Evolutionary conservation across 2,797 vertebrate genomes (phyloP).

Genomic region (Chelon labrosus): DNA sequence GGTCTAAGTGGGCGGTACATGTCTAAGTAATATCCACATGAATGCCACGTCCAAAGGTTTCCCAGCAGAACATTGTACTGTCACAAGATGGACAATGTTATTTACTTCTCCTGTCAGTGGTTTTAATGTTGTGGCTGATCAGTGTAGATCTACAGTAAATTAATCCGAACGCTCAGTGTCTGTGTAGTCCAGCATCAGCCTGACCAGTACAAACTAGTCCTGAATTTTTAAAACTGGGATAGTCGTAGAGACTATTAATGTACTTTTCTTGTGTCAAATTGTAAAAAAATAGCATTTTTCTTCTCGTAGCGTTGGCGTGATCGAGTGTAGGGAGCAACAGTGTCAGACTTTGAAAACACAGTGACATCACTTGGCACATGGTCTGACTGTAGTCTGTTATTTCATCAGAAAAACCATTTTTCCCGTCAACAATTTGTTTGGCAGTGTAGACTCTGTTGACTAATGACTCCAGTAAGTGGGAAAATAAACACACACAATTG

Average conservation of each 20-base stretch:
- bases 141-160: not conserved
- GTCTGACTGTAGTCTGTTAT: not conserved
- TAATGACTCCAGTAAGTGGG: slow-evolving; percentile 10
- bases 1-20: too few relatives aligned
- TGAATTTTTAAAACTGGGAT: not conserved
- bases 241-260: not conserved
- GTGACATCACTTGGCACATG: slow-evolving; percentile 6
- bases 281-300: too few relatives aligned
- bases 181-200: not conserved
- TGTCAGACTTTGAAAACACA: not conserved
- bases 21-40: too few relatives aligned
- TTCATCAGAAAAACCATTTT: slow-evolving; percentile 17
- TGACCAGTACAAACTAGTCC: not conserved
- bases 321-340: not conserved
- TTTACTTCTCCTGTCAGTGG: too few relatives aligned
- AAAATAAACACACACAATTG: slow-evolving; percentile 14
- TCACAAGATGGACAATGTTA: too few relatives aligned
- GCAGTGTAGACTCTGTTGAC: slow-evolving; percentile 1
- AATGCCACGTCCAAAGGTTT: too few relatives aligned
- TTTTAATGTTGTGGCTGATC: too few relatives aligned
- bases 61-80: too few relatives aligned
- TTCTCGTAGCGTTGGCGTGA: too few relatives aligned
- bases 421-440: slow-evolving; percentile 6
- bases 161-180: not conserved
- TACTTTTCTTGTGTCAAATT: not conserved